Evolutionary conservation across 2,888 invertebrate genomes (phyloP), one percentile per base, ranked within the genome.

Genomic region (Trachelus iudaicus): DNA sequence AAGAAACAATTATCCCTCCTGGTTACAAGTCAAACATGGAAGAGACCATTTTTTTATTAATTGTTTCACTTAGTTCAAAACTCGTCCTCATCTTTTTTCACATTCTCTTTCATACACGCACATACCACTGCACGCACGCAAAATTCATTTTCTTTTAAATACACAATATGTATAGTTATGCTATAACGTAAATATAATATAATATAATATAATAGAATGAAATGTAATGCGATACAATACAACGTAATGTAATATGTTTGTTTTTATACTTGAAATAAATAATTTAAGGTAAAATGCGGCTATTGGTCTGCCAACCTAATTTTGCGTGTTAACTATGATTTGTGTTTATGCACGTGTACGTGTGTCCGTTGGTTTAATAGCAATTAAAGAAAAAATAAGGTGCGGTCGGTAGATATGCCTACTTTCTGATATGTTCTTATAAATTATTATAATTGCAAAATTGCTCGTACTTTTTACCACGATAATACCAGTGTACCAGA

Each of bases 241-340:
- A 56, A 23, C 23, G 56, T 56, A 56, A 23, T 84, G 84, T 83
- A 80, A 82, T 84, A 82, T 84, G 83, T 79, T 81, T 82, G 82
- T 83, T 86, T 87, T 85, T 81, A 82, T 84, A 56, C 56, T 87
- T 86, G 87, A 89, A 89, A 90, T 90, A 89, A 87, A 88, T 88
- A 87, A 88, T 77, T 83, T 71, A 34, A 33, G 13, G 13, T 71
- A 71, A 71, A 73, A 73, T 76, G 23, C 15, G 68, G 33, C 40
- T 73, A 37, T 73, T 34, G 40, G 40, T 76, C 73, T 23, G 73
- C 56, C n/a, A 33, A 56, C 34, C n/a, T 33, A 15, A 31, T 71
- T 71, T 31, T 71, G 34, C 33, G 71, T 71, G 71, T 71, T 6
- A 33, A 31, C 13, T 71, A 31, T 71, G 15, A 71, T 71, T 15